These are phyloP conservation scores for Acanthurus leucopareius DNA, from an alignment of 2,797 vertebrate genomes.

Conservation along the genomic window DNA sequence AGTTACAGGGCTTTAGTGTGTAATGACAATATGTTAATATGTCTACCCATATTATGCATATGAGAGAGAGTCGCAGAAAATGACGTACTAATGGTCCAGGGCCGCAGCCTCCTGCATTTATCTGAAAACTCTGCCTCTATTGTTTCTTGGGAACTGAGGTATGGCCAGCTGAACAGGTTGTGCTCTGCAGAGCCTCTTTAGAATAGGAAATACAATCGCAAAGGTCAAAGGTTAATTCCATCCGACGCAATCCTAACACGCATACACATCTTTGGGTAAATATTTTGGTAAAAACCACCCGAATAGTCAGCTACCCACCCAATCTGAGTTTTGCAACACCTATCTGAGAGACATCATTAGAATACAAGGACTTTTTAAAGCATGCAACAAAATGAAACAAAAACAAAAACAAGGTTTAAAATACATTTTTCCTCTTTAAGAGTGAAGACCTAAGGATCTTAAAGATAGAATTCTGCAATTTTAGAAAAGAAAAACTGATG, in stretches of 20 bases:
- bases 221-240: constrained; percentile 89
- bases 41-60: constrained; percentile 35
- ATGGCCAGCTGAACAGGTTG: constrained; percentile 82
- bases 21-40: constrained; percentile 36
- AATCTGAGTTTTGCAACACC: constrained; percentile 76
- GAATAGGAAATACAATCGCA: constrained; percentile 90
- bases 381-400: constrained; percentile 82
- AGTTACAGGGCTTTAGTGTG: constrained; percentile 32
- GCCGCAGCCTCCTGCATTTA: constrained; percentile 27
- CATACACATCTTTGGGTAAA: constrained; percentile 83
- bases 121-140: constrained; percentile 40
- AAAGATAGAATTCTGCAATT: constrained; percentile 83
- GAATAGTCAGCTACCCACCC: constrained; percentile 73
- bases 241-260: constrained; percentile 84
- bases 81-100: constrained; percentile 39
- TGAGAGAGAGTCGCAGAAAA: constrained; percentile 31
- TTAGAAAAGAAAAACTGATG: constrained; percentile 59
- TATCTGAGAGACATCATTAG: constrained; percentile 77
- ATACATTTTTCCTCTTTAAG: constrained; percentile 89
- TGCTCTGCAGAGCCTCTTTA: constrained; percentile 81
- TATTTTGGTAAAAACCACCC: constrained; percentile 73
- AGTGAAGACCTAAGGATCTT: constrained; percentile 91
- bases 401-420: constrained; percentile 79
- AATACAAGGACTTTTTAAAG: constrained; percentile 81
- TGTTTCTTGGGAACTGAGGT: constrained; percentile 79